phyloP scores from a whole-genome alignment of 2,113 vertebrate genomes.

The Rissa tridactyla region DNA sequence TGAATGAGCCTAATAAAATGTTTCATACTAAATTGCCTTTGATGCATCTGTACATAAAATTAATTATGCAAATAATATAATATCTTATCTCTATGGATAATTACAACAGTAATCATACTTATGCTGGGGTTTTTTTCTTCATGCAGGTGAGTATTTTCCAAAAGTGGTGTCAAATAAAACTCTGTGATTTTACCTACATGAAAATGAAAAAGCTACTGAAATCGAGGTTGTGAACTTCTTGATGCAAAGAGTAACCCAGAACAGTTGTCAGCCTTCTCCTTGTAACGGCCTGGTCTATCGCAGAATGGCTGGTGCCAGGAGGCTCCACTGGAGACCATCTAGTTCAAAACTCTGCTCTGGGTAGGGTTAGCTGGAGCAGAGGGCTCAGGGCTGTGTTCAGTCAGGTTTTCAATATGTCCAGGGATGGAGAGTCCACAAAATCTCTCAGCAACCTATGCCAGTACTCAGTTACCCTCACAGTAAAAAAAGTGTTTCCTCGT shows the following conservation, averaged over 20 bases:
- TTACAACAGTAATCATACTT: slow-evolving; percentile 39
- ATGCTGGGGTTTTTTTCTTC: neutral
- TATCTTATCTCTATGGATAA: slow-evolving; percentile 42
- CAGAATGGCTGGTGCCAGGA: neutral
- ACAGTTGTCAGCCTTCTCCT: neutral
- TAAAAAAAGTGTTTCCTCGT: neutral
- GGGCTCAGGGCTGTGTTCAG: neutral
- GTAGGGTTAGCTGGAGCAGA: neutral
- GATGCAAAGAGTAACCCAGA: neutral
- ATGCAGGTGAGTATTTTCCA: neutral
- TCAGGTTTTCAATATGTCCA: neutral
- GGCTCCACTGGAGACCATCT: neutral
- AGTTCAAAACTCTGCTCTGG: neutral
- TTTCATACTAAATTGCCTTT: slow-evolving; percentile 51
- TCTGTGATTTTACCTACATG: neutral
- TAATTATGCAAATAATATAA: slow-evolving; percentile 57
- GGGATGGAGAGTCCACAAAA: neutral
- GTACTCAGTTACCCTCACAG: neutral
- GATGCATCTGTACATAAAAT: slow-evolving; percentile 28
- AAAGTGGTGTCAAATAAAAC: neutral
- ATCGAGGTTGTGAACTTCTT: neutral
- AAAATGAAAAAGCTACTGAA: neutral
- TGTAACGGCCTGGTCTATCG: neutral
- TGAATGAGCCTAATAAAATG: slow-evolving; percentile 43
- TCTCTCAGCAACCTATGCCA: neutral